Base-by-base conservation (phyloP, 2,888 invertebrate genomes). In the Tenthredo notha region DNA sequence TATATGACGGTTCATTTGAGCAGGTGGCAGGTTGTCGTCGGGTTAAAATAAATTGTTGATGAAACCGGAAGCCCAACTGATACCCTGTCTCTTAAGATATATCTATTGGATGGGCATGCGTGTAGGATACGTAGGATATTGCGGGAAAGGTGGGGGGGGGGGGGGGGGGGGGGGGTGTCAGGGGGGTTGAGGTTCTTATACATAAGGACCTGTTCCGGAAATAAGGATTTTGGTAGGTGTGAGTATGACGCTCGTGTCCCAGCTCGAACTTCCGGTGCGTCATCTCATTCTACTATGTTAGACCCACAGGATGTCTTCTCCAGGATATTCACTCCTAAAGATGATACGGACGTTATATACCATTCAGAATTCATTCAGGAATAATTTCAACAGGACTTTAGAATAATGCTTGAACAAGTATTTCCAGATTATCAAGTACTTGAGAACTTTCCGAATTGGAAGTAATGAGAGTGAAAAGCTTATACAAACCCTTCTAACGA, bases 201-300 rank as follows among this genome's bases (percentile, higher is more conserved):
- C 67, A 33, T 54, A n/a, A 83, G 83, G 67, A 83, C 18, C 67
- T 83, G 29, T 70, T 67, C 83, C 65, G 83, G 83, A 83, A 83
- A 83, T 83, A 83, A 83, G 83, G 83, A 83, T 83, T 70, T 29
- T 47, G 47, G 70, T 25, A 47, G 61, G 37, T 37, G 80, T 80
- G 58, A n/a, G 61, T 80, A 0, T 61, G 61, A 37, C 70, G 77
- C 54, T 25, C 67, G 43, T 47, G 65, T 83, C 61, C 67, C 83
- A 47, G 65, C 83, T n/a, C 67, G 47, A 29, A 50, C 67, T 83
- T 83, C 83, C 83, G 83, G 83, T 70, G 25, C 47, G 40, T 37
- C 18, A n/a, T n/a, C 25, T 61, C 61, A 12, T 61, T 50, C 5
- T 77, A 9, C 40, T 50, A 77, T 10, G 21, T 21, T 74, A 12